A percentile compares a stretch with the other conserved stretches of the same genome.
Conservation (phyloP, 1,140 invertebrate species). For the Orussus abietinus region DNA sequence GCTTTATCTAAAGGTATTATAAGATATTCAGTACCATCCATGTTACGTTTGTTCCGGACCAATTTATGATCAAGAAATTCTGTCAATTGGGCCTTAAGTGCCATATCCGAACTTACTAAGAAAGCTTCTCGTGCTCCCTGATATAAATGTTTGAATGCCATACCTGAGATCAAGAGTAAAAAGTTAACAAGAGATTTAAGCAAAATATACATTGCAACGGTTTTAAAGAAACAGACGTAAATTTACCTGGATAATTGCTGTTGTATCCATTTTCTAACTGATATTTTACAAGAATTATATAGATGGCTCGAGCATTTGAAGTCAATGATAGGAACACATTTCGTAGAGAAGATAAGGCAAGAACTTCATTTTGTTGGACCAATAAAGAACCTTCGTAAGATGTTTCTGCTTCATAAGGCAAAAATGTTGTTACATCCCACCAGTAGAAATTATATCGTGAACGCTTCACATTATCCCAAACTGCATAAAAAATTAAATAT, state of each 20-base stretch:
- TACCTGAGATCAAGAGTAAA: constrained; percentile 58
- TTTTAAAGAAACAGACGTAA: constrained; percentile 3
- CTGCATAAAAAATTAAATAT: constrained; percentile 60
- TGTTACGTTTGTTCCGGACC: constrained; percentile 72
- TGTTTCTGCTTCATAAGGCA: constrained; percentile 81
- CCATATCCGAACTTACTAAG: constrained; percentile 84
- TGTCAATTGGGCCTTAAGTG: constrained; percentile 80
- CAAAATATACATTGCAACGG: too few relatives aligned
- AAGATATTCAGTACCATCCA: constrained; percentile 78
- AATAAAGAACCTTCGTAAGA: constrained; percentile 83
- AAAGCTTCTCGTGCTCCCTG: constrained; percentile 78
- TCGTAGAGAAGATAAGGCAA: constrained; percentile 79
- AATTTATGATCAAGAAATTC: constrained; percentile 94
- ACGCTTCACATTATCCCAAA: constrained; percentile 84
- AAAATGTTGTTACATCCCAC: constrained; percentile 83
- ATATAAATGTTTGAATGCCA: constrained; percentile 85
- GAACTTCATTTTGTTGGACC: constrained; percentile 71
- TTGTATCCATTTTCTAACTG: constrained; percentile 72
- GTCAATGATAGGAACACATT: constrained; percentile 88
- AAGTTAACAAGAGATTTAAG: constrained; percentile 7
- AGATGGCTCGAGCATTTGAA: constrained; percentile 82
- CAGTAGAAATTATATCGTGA: constrained; percentile 84
- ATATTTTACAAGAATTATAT: constrained; percentile 74
- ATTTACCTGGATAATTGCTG: constrained; percentile 69
- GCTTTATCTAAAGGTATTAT: constrained; percentile 72